Percentiles rank a stretch among this genome's conserved stretches.
Conservation (phyloP, 2,113 vertebrate species). For the Elachura formosa region DNA sequence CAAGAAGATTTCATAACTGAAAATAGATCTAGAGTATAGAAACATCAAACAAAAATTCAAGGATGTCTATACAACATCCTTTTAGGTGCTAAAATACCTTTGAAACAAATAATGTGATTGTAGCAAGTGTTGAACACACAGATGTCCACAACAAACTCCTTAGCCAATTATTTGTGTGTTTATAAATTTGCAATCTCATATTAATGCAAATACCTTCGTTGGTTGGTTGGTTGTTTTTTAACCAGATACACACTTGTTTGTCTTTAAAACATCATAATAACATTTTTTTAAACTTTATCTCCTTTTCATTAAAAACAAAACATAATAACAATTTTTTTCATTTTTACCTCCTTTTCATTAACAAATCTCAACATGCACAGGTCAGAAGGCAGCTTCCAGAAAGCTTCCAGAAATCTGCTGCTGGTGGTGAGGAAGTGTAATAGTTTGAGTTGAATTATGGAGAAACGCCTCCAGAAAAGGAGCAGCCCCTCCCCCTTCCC, state of each 20-base stretch:
- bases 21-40: neutral
- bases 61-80: accelerated
- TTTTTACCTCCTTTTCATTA: neutral
- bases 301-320: neutral
- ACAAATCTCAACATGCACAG: neutral
- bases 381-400: neutral
- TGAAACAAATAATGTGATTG: neutral
- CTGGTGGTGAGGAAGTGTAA: neutral
- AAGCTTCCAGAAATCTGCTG: neutral
- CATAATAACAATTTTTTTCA: accelerated
- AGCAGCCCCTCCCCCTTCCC: no score
- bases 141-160: accelerated
- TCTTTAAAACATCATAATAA: accelerated
- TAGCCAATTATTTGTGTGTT: neutral
- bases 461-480: no score
- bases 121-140: neutral
- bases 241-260: accelerated
- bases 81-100: neutral
- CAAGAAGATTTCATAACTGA: neutral
- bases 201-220: neutral
- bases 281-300: neutral
- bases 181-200: neutral
- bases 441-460: no score
- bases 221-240: neutral
- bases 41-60: neutral